Evolutionary conservation across 2,888 invertebrate species (phyloP).

Genomic region (Thalpophila matura): DNA sequence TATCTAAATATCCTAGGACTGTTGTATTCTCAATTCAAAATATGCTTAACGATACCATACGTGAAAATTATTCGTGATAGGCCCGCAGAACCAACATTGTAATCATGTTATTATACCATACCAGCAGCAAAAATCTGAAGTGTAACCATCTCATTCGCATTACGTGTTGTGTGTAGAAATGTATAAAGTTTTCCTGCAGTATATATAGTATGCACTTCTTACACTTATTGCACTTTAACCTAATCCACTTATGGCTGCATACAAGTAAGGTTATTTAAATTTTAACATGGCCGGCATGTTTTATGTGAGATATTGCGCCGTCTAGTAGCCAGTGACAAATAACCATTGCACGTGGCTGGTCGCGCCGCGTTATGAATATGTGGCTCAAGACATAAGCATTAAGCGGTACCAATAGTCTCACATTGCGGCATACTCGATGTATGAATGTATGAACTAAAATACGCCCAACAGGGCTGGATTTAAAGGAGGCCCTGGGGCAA

Average conservation of each 20-base stretch:
- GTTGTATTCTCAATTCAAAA: too few relatives aligned
- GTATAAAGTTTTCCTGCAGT: background rate
- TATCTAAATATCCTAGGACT: too few relatives aligned
- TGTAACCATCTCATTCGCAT: too few relatives aligned
- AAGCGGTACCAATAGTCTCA: background rate
- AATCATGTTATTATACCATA: too few relatives aligned
- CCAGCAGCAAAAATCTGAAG: conserved; percentile 2
- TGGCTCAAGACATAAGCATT: conserved; percentile 11
- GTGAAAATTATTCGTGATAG: too few relatives aligned
- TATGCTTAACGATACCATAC: too few relatives aligned
- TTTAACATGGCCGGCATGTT: conserved; percentile 46
- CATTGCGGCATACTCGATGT: too few relatives aligned
- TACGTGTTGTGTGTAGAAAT: background rate
- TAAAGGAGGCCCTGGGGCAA: too few relatives aligned
- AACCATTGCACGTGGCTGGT: conserved; percentile 54
- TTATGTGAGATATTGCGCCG: conserved; percentile 52
- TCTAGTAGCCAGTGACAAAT: conserved; percentile 56
- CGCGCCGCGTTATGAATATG: conserved; percentile 22
- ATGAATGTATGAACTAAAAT: too few relatives aligned
- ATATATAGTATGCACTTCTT: conserved; percentile 22
- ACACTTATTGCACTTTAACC: conserved; percentile 50
- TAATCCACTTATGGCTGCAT: conserved; percentile 54
- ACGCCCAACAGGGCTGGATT: too few relatives aligned
- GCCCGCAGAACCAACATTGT: too few relatives aligned
- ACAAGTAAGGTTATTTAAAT: conserved; percentile 57